Base-by-base conservation (phyloP, 2,888 invertebrate species). In the Pachycephus smyrnensis region DNA sequence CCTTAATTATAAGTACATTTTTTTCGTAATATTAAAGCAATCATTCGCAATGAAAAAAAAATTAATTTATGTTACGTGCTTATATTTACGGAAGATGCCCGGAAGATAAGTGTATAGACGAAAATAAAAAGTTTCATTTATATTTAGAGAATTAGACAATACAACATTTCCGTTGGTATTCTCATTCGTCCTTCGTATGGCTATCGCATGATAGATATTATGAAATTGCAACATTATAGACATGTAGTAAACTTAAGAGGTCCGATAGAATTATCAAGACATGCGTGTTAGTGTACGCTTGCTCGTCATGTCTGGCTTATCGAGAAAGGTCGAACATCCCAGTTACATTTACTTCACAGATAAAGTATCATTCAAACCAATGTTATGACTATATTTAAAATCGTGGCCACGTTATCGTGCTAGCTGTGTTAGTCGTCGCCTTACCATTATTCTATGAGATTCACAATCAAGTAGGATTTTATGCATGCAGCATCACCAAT, bases 321-420 rank as follows among this genome's bases (percentile, higher is more conserved):
- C 90, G 81, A 80, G 83, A 90, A 90, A 91, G 90, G 90, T 90
- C 91, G 90, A 87, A 89, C 88, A 90, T 90, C 86, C 86, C 88
- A 86, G 88, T 88, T 89, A 89, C 88, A 88, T 86, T 89, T 88
- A 88, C 85, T 86, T 82, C 81, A 76, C 40, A 85, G 90, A 90
- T 89, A 88, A 87, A 86, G 86, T 89, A 90, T 90, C 88, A 85
- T 86, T 85, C 86, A 84, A 86, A 87, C 83, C 86, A 86, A 88
- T 88, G 87, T 89, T 90, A 86, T 86, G 86, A 85, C 86, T 90
- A 87, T 88, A 89, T 89, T 88, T 86, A 84, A 89, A 88, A 86
- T 86, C 84, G 82, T 82, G 80, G 82, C 84, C 82, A 75, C 82
- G 81, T 69, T 71, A 31, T 12, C 71, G 71, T 11, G 31, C 12